A percentile compares a stretch with the other conserved stretches of the same genome.
These are phyloP conservation scores for Ophiodon elongatus DNA, from an alignment of 2,113 vertebrate species.

Conservation along the genomic window DNA sequence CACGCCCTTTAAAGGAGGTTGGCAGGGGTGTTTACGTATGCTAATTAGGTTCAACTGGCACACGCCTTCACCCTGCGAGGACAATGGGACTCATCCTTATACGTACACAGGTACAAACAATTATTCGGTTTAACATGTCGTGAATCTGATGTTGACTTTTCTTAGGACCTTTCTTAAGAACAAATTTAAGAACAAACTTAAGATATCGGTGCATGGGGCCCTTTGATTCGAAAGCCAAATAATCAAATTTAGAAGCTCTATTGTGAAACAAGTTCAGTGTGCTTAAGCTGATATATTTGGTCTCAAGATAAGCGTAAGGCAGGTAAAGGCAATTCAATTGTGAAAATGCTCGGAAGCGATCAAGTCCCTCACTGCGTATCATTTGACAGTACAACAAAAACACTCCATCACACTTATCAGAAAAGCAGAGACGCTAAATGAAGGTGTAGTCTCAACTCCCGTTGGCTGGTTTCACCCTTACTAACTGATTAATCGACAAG, in stretches of 20 bases:
- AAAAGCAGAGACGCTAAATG: conserved; percentile 3
- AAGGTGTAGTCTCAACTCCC: background rate
- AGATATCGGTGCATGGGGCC: background rate
- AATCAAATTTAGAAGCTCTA: background rate
- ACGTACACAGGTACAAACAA: background rate
- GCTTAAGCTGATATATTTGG: conserved; percentile 11
- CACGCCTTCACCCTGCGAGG: background rate
- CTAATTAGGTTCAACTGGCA: background rate
- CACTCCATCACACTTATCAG: background rate
- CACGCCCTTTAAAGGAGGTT: background rate
- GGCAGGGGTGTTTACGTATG: background rate
- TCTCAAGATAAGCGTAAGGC: background rate
- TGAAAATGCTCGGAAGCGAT: background rate
- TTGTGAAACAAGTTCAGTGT: background rate
- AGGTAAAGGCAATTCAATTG: background rate
- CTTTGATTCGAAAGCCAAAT: background rate
- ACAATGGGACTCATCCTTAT: background rate
- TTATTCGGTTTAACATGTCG: background rate
- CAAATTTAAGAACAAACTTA: background rate
- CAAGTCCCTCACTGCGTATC: background rate
- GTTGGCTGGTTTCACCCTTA: background rate
- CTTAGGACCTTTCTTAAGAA: background rate
- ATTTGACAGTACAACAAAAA: background rate
- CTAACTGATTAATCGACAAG: background rate
- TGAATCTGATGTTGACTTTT: background rate